Base-by-base conservation (phyloP, 2,888 invertebrate genomes). In the Plebejus argus region DNA sequence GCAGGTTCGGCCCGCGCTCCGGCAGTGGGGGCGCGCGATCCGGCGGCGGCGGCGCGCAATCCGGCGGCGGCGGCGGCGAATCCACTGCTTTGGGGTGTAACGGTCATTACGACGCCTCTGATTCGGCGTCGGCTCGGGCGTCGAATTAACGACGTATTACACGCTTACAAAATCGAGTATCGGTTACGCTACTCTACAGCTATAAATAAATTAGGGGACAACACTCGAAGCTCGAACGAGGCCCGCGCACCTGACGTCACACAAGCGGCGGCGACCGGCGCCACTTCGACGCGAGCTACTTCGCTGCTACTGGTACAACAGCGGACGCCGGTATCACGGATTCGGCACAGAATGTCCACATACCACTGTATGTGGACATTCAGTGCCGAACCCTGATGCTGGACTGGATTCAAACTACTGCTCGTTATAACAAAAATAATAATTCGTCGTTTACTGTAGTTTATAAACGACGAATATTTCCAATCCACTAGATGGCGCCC, bases 11-110 rank as follows among this genome's bases (percentile, higher is more conserved):
- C 3, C 81, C 86, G 0, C 90, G 86, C 58, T 89, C 90, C 78
- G 89, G 86, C 33, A 88, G 18, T 10, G 81, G 82, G 75, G 89
- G 86, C 1, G 82, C 82, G 7, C 89, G 85, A 10, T 87, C 87
- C 58, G 87, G 83, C 7, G 84, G 39, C 23, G 81, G 81, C 76
- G 86, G 84, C 28, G 84, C 82, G 66, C 88, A 80, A 33, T 87
- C 87, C 23, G 90, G 90, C 0, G 92, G 91, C 0, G 91, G 83
- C 10, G 92, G 91, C 2, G 92, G 93, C 0, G 83, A 86, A n/a
- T 85, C 85, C 18, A 84, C 88, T 82, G 81, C 76, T 81, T 79
- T 76, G 18, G 53, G 58, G 58, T 49, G 35, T 58, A 70, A 74
- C 74, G 49, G 35, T 23, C 45, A 76, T 76, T 76, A 66, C 58